Conservation (phyloP, 2,888 invertebrate species). For the Morinoia aosen region DNA sequence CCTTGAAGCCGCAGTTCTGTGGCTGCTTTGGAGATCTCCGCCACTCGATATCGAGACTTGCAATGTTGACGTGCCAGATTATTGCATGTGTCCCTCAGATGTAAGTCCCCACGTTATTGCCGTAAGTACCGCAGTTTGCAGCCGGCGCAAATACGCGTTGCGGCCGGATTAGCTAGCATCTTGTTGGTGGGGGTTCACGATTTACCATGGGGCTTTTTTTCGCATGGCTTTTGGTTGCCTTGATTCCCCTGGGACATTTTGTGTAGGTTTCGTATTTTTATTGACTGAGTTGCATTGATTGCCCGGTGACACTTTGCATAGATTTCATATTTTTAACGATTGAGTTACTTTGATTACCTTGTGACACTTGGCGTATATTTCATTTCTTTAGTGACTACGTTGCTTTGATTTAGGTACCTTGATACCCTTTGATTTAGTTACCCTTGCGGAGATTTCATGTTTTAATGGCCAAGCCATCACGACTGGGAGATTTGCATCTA, state of each 20-base stretch:
- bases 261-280: not conserved
- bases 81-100: conserved; percentile 3
- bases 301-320: no score
- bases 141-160: not conserved
- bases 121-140: not conserved
- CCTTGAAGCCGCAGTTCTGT: not conserved
- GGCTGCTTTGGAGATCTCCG: not conserved
- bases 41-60: not conserved
- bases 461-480: no score
- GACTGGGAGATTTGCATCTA: no score
- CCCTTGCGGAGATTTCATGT: no score
- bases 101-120: not conserved
- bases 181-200: not conserved
- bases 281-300: no score
- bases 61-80: conserved; percentile 9
- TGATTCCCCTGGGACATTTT: not conserved
- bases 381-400: no score
- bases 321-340: no score
- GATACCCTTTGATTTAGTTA: no score
- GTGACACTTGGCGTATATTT: no score
- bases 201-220: not conserved
- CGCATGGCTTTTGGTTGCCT: not conserved
- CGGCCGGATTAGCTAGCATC: not conserved
- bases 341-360: no score
- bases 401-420: no score